Percentiles rank a stretch among this genome's conserved stretches.
Conservation (phyloP, 2,113 vertebrate species). For the Gobio gobio region DNA sequence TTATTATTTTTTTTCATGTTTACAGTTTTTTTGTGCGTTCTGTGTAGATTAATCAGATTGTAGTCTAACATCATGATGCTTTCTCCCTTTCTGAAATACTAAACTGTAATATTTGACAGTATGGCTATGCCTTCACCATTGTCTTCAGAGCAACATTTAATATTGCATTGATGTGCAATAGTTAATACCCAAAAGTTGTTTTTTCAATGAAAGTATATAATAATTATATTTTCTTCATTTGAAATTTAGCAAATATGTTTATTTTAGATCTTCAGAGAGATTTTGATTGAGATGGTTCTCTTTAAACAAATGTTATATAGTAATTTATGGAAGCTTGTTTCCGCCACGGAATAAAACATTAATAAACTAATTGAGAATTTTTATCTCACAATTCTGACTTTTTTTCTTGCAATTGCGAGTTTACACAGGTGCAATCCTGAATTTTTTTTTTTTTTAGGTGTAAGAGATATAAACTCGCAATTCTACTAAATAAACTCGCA, state of each 20-base stretch:
- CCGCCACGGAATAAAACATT: too few species aligned
- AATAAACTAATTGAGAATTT: too few species aligned
- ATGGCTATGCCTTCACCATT: slow-evolving; percentile 33
- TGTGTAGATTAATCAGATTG: slow-evolving; percentile 21
- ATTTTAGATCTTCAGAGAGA: slow-evolving; percentile 51
- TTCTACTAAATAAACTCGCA: too few species aligned
- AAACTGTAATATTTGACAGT: slow-evolving; percentile 13
- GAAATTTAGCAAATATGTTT: slow-evolving; percentile 52
- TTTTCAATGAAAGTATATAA: slow-evolving; percentile 56
- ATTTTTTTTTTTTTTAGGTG: too few species aligned
- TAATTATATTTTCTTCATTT: slow-evolving; percentile 58
- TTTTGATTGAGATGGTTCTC: slow-evolving; percentile 47
- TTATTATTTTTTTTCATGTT: not conserved
- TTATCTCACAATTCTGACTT: too few species aligned
- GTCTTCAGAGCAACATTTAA: slow-evolving; percentile 35
- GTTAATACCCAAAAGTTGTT: slow-evolving; percentile 57
- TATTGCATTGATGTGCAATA: slow-evolving; percentile 55
- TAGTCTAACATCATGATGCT: slow-evolving; percentile 8
- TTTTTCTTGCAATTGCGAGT: too few species aligned
- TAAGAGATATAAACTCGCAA: too few species aligned
- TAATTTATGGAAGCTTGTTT: too few species aligned
- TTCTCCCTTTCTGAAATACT: slow-evolving; percentile 21
- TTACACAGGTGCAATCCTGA: too few species aligned
- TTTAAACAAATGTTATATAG: slow-evolving; percentile 41
- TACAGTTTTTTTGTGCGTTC: not conserved